Evolutionary conservation across 2,113 vertebrate species (phyloP), one percentile per base, ranked within the genome.

Genomic region (Halichoerus grypus): DNA sequence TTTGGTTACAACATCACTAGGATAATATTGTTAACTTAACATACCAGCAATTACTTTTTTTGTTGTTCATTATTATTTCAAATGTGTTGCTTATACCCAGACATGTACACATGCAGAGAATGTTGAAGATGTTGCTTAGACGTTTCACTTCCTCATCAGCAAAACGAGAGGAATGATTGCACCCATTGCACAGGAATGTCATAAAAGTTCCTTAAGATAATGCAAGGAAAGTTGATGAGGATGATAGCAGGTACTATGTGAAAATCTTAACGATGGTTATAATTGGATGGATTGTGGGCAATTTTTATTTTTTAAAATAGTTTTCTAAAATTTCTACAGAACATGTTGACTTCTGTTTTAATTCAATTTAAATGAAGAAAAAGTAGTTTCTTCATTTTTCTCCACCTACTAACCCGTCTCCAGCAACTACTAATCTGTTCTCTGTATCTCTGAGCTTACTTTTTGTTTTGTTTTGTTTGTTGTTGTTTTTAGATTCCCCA

Each of bases 251-350:
- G 59, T 63, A 88, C 24, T 36, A 12, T 28, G 12, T 61, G 51
- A 61, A 57, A 94, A 74, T 81, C 26, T 88, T 91, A 91, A 69
- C 21, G 63, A 42, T 72, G 18, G 18, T n/a, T 80, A 55, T 86
- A 84, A 51, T 76, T 42, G 21, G 42, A 53, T 31, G 22, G 39
- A 51, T 86, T 74, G 9, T 92, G 39, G 24, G 12, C 61, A 71
- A n/a, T 67, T 69, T 28, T 72, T 93, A 55, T 28, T 82, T 90
- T 51, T 55, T 69, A 85, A 74, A 74, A 74, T 82, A 94, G 59
- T 95, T 90, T 92, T 80, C 84, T 86, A 77, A 86, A 91, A 76
- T 87, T 87, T 96, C 21, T 18, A 21, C 9, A 93, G 55, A 90
- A 93, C 7, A 13, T 96, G 8, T 39, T 91, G 39, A 10, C 39